A percentile compares a stretch with the other conserved stretches of the same genome.
These are phyloP conservation scores for Ariopsis seemanni DNA, from an alignment of 2,113 vertebrate genomes.

Conservation along the genomic window DNA sequence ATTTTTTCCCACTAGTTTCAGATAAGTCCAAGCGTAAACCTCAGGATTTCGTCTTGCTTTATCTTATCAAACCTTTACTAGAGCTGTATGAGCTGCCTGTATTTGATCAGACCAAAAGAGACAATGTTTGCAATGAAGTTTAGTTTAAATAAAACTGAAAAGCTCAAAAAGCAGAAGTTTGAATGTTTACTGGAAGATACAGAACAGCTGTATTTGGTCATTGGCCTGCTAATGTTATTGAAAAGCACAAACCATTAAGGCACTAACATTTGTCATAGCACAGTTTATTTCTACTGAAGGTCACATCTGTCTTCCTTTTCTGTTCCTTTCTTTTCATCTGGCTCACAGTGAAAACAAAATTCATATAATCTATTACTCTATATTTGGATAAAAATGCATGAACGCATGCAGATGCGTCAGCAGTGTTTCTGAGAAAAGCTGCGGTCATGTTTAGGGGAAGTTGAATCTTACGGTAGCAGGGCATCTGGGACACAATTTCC, in stretches of 20 bases:
- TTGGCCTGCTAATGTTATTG: not conserved
- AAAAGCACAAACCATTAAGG: slow-evolving; percentile 28
- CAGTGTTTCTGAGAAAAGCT: slow-evolving; percentile 16
- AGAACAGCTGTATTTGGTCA: slow-evolving; percentile 4
- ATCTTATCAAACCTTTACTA: not conserved
- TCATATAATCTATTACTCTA: not conserved
- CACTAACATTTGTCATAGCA: slow-evolving; percentile 39
- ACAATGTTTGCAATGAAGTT: not conserved
- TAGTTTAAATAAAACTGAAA: not conserved
- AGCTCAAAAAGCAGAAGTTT: not conserved
- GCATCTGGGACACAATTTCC: not conserved
- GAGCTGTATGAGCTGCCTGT: not conserved
- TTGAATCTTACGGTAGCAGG: not conserved
- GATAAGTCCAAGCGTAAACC: not conserved
- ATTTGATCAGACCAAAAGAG: not conserved
- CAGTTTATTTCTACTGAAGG: slow-evolving; percentile 29
- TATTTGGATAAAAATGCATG: not conserved
- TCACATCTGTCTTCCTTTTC: slow-evolving; percentile 14
- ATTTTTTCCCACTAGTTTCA: not conserved
- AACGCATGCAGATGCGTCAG: not conserved
- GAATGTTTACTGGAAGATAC: not conserved
- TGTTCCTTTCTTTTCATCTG: slow-evolving; percentile 15
- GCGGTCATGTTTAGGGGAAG: not conserved
- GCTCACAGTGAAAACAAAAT: slow-evolving; percentile 18
- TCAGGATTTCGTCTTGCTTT: not conserved